Evolutionary conservation across 1,140 invertebrate species (phyloP), one percentile per base, ranked within the genome.

Genomic region (Heliconius melpomene): DNA sequence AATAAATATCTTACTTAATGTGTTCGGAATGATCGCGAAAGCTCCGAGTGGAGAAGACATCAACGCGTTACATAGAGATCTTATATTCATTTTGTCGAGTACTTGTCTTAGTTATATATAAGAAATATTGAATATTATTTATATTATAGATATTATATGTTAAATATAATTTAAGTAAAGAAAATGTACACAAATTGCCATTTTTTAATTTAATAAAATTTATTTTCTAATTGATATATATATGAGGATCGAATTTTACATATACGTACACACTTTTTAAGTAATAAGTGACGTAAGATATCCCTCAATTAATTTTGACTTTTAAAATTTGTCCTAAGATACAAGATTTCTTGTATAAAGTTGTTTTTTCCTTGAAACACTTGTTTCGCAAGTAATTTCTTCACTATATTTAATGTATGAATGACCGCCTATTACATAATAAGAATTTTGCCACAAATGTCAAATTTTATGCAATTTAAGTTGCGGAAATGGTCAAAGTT

Each of bases 41-140:
- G 80, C 82, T 85, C 78, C 80, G n/a, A 32, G 20, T 88, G 79
- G 38, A 80, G 83, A 86, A 87, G 87, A 90, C 84, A 84, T 90
- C 84, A 86, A 90, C 89, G 89, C 82, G 78, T 32, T 66, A 6
- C 23, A 16, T 66, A 66, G 26, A 66, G 60, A 13, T 29, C 60
- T 66, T 66, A 20, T 52, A 60, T n/a, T 9, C 0, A n/a, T 9
- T 60, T 60, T n/a, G 8, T 60, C 0, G n/a, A 23, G n/a, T 11
- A 23, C 7, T n/a, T 23, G 0, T 60, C n/a, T 23, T 60, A 60
- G 8, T n/a, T 26, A 11, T 60, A 23, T 1, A 0, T 18, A 6
- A 54, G 18, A 54, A 20, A 54, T 54, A 54, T 54, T 46, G 13
- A 46, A 1, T 36, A 46, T 13, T 46, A 0, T 16, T 46, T 13